phyloP scores from a whole-genome alignment of 1,140 invertebrate genomes.

The Nasonia longicornis region DNA sequence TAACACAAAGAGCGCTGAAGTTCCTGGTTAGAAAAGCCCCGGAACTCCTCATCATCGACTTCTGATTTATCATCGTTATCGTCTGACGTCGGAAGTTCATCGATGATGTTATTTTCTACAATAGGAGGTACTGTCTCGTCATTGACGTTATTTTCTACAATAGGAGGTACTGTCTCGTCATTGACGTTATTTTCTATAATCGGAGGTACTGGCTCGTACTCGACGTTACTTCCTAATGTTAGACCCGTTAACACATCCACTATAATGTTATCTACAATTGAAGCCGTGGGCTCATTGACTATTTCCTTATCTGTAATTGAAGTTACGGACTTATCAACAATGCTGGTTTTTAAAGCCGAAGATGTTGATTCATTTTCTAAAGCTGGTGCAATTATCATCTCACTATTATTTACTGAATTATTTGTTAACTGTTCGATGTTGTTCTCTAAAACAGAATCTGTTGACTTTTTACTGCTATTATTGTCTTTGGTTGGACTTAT shows the following conservation, averaged over 20 bases:
- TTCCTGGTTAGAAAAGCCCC: constrained; percentile 18
- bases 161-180: too few relatives aligned
- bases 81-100: not conserved
- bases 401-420: too few relatives aligned
- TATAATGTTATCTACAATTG: not conserved
- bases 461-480: not conserved
- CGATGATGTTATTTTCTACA: not conserved
- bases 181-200: not conserved
- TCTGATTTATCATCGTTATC: not conserved
- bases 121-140: too few relatives aligned
- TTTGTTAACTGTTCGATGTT: not conserved
- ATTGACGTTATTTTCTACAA: not conserved
- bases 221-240: not conserved
- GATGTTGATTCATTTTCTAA: not conserved
- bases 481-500: not conserved
- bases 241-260: too few relatives aligned
- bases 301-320: not conserved
- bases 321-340: not conserved
- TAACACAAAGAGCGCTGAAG: constrained; percentile 5
- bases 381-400: not conserved
- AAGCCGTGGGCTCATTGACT: not conserved
- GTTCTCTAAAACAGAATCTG: not conserved
- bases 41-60: not conserved
- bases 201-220: too few relatives aligned
- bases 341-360: not conserved